Evolutionary conservation across 2,797 vertebrate species (phyloP).

Genomic region (Amblyraja radiata): DNA sequence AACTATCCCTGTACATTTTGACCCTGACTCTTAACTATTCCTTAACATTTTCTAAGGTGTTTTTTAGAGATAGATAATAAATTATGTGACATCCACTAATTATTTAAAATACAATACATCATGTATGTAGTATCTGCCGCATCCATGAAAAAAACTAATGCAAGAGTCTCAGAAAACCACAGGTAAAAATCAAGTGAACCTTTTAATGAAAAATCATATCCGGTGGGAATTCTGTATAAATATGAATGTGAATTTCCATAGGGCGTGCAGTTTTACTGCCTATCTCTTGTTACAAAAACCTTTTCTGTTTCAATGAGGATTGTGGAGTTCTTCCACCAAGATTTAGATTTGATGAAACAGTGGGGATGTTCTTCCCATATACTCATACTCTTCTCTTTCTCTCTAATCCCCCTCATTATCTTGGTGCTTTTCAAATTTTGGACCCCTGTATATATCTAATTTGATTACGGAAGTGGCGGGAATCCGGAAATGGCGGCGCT

Average conservation of each 20-base stretch:
- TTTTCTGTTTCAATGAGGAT: background rate
- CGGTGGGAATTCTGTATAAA: background rate
- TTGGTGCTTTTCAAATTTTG: background rate
- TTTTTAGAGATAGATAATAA: too few relatives aligned
- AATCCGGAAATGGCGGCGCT: too few relatives aligned
- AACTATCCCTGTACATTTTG: too few relatives aligned
- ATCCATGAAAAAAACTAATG: too few relatives aligned
- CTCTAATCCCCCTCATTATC: background rate
- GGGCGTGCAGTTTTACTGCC: background rate
- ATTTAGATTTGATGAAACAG: background rate
- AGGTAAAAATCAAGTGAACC: background rate
- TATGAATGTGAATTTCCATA: background rate
- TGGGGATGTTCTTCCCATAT: background rate
- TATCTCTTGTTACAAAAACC: background rate
- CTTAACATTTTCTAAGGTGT: too few relatives aligned
- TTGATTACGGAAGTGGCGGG: background rate
- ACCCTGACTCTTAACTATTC: too few relatives aligned
- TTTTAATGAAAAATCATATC: too few relatives aligned
- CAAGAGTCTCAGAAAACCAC: background rate
- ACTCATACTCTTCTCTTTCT: background rate
- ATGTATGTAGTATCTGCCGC: too few relatives aligned
- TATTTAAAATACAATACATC: too few relatives aligned
- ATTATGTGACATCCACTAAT: too few relatives aligned
- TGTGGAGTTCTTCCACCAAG: background rate
- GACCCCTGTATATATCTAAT: background rate